phyloP scores from a whole-genome alignment of 2,888 invertebrate genomes.

The Tachina grossa region DNA sequence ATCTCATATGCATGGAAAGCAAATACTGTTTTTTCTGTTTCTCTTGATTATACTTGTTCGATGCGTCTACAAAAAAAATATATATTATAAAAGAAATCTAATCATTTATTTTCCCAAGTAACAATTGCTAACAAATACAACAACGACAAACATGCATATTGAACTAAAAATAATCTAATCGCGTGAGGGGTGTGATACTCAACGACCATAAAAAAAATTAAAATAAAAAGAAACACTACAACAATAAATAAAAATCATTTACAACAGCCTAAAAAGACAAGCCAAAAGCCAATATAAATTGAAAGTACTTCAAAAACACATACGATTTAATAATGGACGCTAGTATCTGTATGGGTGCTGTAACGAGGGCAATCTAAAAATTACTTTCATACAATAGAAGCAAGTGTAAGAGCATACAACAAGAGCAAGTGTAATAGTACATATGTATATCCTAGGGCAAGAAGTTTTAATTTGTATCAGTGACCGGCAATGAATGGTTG shows the following conservation, averaged over 20 bases:
- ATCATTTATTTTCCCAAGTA: conserved; percentile 32
- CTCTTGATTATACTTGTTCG: not conserved
- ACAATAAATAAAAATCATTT: conserved; percentile 25
- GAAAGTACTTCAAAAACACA: conserved; percentile 9
- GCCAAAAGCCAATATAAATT: conserved; percentile 9
- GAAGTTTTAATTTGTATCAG: no score
- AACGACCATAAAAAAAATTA: conserved; percentile 57
- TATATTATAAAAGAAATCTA: conserved; percentile 32
- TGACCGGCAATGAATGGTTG: no score
- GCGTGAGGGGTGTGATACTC: conserved; percentile 63
- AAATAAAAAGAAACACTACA: conserved; percentile 34
- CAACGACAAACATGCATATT: conserved; percentile 19
- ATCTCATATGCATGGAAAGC: conserved; percentile 35
- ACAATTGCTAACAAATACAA: conserved; percentile 14
- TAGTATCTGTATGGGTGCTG: not conserved
- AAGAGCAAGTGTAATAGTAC: no score
- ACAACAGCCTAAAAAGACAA: conserved; percentile 43
- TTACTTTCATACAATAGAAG: no score
- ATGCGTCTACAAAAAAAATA: not conserved
- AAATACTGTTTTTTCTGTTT: not conserved
- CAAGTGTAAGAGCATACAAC: no score
- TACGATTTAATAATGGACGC: not conserved
- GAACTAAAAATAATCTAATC: conserved; percentile 63
- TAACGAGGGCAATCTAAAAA: not conserved
- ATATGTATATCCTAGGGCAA: no score